Conservation (phyloP, 2,113 vertebrate genomes). For the Pontoporia blainvillei region DNA sequence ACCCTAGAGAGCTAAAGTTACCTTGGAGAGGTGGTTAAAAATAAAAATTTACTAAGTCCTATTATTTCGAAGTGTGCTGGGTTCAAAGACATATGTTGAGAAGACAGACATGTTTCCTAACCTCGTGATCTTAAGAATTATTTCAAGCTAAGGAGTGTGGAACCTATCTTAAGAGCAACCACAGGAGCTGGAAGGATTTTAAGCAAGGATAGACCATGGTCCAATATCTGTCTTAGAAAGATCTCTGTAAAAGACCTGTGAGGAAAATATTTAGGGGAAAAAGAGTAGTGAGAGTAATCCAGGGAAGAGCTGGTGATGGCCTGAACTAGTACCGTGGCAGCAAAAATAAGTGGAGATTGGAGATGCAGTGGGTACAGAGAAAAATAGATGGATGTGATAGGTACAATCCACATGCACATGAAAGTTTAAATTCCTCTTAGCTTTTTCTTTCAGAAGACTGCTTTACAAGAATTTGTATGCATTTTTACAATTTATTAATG, state of each 20-base stretch:
- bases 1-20: neutral
- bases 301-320: neutral
- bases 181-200: neutral
- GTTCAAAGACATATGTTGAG: neutral
- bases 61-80: neutral
- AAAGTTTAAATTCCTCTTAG: neutral
- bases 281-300: neutral
- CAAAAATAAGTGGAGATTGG: neutral
- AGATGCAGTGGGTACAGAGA: neutral
- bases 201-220: neutral
- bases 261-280: neutral
- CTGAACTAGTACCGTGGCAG: neutral
- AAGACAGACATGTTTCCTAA: neutral
- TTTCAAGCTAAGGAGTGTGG: neutral
- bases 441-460: neutral
- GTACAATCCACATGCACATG: neutral
- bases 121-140: neutral
- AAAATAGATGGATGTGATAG: neutral
- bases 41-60: neutral
- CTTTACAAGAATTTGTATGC: neutral
- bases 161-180: conserved; percentile 18
- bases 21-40: neutral
- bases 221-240: neutral
- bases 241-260: neutral
- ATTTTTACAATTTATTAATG: neutral